Evolutionary conservation across 2,113 vertebrate genomes (phyloP).

Genomic region (Eonycteris spelaea): DNA sequence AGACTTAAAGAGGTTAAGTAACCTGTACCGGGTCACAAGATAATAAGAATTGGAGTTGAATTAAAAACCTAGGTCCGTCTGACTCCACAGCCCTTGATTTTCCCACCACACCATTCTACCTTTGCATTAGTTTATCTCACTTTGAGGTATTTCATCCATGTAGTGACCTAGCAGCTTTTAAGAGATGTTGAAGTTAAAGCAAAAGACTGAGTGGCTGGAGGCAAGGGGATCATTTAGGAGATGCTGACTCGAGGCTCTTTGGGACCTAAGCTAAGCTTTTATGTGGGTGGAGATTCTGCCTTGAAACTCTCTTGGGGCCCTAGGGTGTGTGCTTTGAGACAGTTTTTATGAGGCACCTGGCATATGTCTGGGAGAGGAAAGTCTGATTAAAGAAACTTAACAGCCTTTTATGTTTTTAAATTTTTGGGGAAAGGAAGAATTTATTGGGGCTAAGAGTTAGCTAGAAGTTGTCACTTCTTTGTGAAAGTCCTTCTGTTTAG

Average conservation of each 20-base stretch:
- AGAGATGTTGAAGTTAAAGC: slow-evolving; percentile 7
- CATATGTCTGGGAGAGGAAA: slow-evolving; percentile 62
- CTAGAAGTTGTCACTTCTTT: slow-evolving; percentile 27
- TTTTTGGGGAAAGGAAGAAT: background rate
- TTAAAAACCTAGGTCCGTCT: slow-evolving; percentile 45
- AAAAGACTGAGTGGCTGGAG: slow-evolving; percentile 35
- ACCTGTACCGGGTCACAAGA: slow-evolving; percentile 36
- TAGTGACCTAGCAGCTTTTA: background rate
- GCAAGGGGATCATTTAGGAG: slow-evolving; percentile 25
- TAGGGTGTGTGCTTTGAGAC: slow-evolving; percentile 70
- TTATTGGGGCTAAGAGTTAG: background rate
- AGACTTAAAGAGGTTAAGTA: background rate
- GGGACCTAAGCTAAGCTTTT: slow-evolving; percentile 57
- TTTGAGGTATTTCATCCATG: background rate
- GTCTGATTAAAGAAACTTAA: slow-evolving; percentile 66
- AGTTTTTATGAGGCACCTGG: slow-evolving; percentile 74
- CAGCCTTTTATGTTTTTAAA: background rate
- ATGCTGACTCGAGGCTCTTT: slow-evolving; percentile 56
- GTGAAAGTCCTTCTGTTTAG: slow-evolving; percentile 55
- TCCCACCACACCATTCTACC: background rate
- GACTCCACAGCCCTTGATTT: slow-evolving; percentile 29
- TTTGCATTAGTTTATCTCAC: background rate
- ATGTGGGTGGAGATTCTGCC: slow-evolving; percentile 61
- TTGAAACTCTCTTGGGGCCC: slow-evolving; percentile 67
- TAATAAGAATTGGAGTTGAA: slow-evolving; percentile 28